Conservation (phyloP, 2,113 vertebrate genomes). For the Empidonax alnorum region DNA sequence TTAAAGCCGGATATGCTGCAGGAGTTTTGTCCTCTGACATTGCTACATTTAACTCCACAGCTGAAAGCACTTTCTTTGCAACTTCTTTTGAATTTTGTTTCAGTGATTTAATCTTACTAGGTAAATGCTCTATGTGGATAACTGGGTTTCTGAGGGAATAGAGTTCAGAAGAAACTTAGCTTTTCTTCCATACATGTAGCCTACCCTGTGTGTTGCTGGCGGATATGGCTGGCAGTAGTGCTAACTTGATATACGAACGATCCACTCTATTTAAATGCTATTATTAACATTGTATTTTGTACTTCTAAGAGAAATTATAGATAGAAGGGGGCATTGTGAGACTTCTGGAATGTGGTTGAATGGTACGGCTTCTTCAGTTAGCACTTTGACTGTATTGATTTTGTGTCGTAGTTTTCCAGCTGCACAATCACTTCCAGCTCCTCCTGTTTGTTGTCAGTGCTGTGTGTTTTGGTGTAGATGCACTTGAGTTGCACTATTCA, state of each 20-base stretch:
- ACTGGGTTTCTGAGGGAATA: neutral
- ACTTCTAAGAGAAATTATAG: neutral
- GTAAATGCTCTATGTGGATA: neutral
- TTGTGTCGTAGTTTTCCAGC: neutral
- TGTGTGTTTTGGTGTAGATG: neutral
- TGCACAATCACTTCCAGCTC: neutral
- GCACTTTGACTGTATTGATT: neutral
- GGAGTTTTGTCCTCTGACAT: neutral
- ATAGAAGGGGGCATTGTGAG: neutral
- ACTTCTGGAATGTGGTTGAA: neutral
- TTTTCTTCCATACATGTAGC: neutral
- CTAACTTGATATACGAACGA: neutral
- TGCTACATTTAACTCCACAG: neutral
- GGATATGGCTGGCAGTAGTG: neutral
- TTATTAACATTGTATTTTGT: neutral
- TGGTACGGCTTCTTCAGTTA: neutral
- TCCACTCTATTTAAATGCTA: neutral
- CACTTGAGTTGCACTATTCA: neutral
- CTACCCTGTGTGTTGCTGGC: neutral
- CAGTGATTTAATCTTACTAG: neutral
- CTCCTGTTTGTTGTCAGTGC: neutral
- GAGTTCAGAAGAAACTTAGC: neutral
- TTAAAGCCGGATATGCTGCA: neutral
- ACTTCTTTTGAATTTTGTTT: neutral
- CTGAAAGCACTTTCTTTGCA: neutral